phyloP scores from a whole-genome alignment of 2,888 invertebrate species.

The Anoplius nigerrimus region DNA sequence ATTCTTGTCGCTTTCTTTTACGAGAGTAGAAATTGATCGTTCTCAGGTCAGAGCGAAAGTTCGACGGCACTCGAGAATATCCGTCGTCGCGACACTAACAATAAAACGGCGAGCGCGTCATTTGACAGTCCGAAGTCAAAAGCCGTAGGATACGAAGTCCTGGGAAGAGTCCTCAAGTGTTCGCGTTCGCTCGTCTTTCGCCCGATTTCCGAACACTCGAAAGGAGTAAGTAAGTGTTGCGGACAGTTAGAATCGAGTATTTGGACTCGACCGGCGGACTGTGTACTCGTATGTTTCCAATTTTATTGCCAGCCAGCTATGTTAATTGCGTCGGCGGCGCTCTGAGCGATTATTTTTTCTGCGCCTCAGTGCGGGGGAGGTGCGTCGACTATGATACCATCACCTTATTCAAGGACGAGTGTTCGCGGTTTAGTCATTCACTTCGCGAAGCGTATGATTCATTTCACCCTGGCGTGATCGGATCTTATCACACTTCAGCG shows the following conservation, averaged over 20 bases:
- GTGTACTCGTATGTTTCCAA: slow-evolving; percentile 43
- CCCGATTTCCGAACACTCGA: slow-evolving; percentile 22
- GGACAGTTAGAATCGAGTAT: slow-evolving; percentile 31
- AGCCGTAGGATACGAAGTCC: neutral
- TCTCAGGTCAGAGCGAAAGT: neutral
- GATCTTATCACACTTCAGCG: too few species aligned
- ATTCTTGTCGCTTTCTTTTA: too few species aligned
- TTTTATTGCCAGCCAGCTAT: slow-evolving; percentile 44
- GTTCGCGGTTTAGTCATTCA: too few species aligned
- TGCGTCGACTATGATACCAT: slow-evolving; percentile 13
- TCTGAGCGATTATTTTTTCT: slow-evolving; percentile 40
- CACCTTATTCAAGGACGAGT: too few species aligned
- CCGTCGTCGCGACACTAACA: neutral
- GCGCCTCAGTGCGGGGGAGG: slow-evolving; percentile 13
- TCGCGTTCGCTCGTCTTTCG: neutral
- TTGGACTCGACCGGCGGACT: slow-evolving; percentile 29
- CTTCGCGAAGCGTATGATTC: too few species aligned
- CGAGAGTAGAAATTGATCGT: neutral
- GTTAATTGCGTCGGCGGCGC: slow-evolving; percentile 37
- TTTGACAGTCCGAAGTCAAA: neutral
- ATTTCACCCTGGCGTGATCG: too few species aligned
- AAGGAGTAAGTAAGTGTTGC: slow-evolving; percentile 12
- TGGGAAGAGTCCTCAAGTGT: neutral
- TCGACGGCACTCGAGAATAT: neutral
- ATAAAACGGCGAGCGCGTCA: neutral